A percentile compares a stretch with the other conserved stretches of the same genome.
phyloP scores from a whole-genome alignment of 1,140 invertebrate species.

The Coenobita brevimanus region DNA sequence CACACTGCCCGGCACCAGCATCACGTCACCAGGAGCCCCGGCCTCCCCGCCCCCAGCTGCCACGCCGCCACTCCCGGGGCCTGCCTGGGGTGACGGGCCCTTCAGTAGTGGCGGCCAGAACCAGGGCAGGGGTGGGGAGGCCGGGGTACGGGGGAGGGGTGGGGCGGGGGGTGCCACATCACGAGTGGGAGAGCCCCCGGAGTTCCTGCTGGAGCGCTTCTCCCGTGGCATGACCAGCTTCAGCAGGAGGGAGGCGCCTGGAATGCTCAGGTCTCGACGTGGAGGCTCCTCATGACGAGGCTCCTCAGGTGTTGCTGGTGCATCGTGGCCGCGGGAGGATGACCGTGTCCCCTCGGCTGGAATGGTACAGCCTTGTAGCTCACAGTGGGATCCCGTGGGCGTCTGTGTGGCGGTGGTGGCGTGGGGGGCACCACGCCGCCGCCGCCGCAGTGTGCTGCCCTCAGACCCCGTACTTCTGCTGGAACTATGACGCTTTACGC shows the following conservation, averaged over 20 bases:
- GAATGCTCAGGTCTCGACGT: conserved; percentile 38
- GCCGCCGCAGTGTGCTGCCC: conserved; percentile 49
- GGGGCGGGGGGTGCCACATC: conserved; percentile 11
- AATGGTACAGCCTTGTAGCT: conserved; percentile 41
- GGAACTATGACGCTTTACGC: conserved; percentile 55
- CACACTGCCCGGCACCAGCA: not conserved
- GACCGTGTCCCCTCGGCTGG: conserved; percentile 20
- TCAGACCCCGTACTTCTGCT: conserved; percentile 55
- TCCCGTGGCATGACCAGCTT: conserved; percentile 52
- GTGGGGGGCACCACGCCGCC: conserved; percentile 19
- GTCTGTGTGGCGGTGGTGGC: conserved; percentile 44
- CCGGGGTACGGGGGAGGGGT: not conserved
- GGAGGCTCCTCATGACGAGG: conserved; percentile 19
- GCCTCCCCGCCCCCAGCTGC: conserved; percentile 39
- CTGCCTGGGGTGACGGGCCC: not conserved
- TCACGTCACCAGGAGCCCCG: conserved; percentile 7
- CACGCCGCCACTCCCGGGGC: not conserved
- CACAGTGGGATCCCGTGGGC: conserved; percentile 42
- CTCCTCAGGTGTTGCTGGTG: not conserved
- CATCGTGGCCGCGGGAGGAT: conserved; percentile 36
- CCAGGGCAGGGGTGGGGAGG: conserved; percentile 49
- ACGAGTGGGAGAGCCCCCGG: conserved; percentile 42
- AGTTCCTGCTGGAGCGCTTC: conserved; percentile 56
- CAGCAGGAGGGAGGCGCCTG: conserved; percentile 42
- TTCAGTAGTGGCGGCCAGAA: conserved; percentile 56